These are phyloP conservation scores for Mixornis gularis DNA, from an alignment of 2,113 vertebrate genomes.

Conservation along the genomic window DNA sequence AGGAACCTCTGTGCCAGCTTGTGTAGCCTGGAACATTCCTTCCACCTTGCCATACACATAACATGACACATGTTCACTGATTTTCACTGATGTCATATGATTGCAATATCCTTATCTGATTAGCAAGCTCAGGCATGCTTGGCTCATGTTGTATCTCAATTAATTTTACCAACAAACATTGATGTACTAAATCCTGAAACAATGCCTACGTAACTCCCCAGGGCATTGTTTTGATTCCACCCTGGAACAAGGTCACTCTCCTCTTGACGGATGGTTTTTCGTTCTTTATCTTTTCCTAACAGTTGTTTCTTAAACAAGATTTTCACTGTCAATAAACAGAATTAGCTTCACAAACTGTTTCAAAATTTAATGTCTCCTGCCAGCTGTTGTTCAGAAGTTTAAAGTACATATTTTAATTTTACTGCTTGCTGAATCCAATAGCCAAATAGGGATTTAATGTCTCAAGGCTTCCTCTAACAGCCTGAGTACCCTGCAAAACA, in stretches of 20 bases:
- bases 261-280: not conserved
- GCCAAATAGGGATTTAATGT: not conserved
- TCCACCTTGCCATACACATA: not conserved
- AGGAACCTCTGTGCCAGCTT: not conserved
- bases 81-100: constrained; percentile 23
- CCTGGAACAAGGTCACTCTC: constrained; percentile 24
- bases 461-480: not conserved
- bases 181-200: constrained; percentile 36
- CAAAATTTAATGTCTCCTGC: not conserved
- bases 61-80: not conserved
- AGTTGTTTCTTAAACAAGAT: constrained; percentile 1
- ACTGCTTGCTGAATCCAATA: not conserved
- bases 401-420: not conserved
- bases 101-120: constrained; percentile 26
- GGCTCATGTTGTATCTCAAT: constrained; percentile 29
- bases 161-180: constrained; percentile 29
- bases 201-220: not conserved
- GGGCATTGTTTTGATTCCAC: constrained; percentile 23
- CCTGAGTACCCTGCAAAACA: not conserved
- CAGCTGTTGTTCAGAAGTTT: not conserved
- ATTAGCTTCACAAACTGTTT: not conserved
- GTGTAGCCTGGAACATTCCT: not conserved
- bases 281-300: constrained; percentile 8
- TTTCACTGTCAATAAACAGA: not conserved
- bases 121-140: constrained; percentile 28